Evolutionary conservation across 2,888 invertebrate genomes (phyloP).

Genomic region (Odontomyia ornata): DNA sequence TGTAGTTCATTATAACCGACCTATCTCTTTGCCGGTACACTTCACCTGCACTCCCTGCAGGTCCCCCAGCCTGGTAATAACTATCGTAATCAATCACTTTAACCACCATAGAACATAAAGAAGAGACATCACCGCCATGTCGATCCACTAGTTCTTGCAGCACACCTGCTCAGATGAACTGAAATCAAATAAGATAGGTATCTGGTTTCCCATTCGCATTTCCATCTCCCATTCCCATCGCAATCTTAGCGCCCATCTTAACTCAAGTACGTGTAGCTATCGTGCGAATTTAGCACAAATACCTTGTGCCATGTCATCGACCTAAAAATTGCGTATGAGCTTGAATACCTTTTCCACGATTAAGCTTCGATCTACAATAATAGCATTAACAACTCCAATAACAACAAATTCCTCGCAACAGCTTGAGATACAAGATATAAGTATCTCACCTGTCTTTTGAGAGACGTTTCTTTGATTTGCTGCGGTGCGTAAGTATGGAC

Average conservation of each 20-base stretch:
- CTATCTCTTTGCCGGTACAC: too few relatives aligned
- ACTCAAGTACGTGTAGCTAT: too few relatives aligned
- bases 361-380: background rate
- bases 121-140: background rate
- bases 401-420: background rate
- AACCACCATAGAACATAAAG: background rate
- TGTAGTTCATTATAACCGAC: too few relatives aligned
- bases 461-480: too few relatives aligned
- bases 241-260: background rate
- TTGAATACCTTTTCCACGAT: background rate
- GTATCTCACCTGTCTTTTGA: too few relatives aligned
- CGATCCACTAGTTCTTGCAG: too few relatives aligned
- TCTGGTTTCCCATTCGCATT: conserved; percentile 1
- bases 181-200: too few relatives aligned
- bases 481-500: too few relatives aligned
- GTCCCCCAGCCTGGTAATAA: background rate
- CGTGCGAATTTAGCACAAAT: conserved; percentile 34
- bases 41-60: too few relatives aligned
- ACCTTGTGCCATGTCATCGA: conserved; percentile 27
- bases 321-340: conserved; percentile 34
- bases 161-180: too few relatives aligned
- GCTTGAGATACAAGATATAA: background rate
- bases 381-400: background rate
- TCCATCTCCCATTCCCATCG: background rate
- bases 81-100: background rate